Evolutionary conservation across 2,888 invertebrate species (phyloP).

Genomic region (Dolomedes plantarius): DNA sequence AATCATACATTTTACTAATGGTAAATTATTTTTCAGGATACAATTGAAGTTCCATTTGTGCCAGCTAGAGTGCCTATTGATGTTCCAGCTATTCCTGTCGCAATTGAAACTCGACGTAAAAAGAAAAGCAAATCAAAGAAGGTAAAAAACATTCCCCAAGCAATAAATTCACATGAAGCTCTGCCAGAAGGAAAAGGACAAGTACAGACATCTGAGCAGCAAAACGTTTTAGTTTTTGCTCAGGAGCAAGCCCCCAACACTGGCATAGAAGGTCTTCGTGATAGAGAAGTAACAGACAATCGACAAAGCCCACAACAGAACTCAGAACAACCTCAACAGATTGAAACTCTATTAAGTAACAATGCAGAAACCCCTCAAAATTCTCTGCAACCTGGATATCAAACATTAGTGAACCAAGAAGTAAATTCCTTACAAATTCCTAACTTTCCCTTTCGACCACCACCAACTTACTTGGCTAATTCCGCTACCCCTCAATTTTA

Average conservation of each 20-base stretch:
- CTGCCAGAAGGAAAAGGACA: neutral
- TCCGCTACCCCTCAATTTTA: slow-evolving; percentile 6
- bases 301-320: neutral
- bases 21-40: neutral
- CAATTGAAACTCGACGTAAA: slow-evolving; percentile 43
- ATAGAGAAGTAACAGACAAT: neutral
- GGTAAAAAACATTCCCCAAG: neutral
- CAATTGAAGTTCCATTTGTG: slow-evolving; percentile 15
- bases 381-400: neutral
- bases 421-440: slow-evolving; percentile 16
- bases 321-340: neutral
- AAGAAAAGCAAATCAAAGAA: slow-evolving; percentile 30
- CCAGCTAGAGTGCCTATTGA: slow-evolving; percentile 32
- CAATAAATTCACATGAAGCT: neutral
- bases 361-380: neutral
- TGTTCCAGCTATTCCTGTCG: slow-evolving; percentile 30
- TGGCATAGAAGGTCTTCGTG: neutral
- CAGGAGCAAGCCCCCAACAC: slow-evolving; percentile 22
- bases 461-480: slow-evolving; percentile 12
- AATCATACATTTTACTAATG: too few relatives aligned
- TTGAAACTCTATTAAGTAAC: neutral
- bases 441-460: slow-evolving; percentile 42
- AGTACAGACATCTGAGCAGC: slow-evolving; percentile 39
- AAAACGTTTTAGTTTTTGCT: slow-evolving; percentile 39
- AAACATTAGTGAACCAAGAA: slow-evolving; percentile 4